Conservation (phyloP, 2,888 invertebrate species). For the Selenia dentaria region DNA sequence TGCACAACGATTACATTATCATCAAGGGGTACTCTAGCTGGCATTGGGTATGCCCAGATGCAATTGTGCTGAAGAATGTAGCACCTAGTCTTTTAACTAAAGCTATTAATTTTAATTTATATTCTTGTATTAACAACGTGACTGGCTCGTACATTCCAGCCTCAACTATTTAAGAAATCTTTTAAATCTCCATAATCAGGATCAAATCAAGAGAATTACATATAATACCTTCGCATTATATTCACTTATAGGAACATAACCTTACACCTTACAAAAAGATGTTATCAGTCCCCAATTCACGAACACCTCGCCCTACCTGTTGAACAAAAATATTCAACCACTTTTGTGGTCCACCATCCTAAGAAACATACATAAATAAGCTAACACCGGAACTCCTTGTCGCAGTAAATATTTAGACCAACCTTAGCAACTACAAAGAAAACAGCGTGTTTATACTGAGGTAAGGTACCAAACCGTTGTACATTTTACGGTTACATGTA, state of each 20-base stretch:
- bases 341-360: conserved; percentile 37
- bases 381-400: conserved; percentile 1
- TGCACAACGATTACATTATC: too few species aligned
- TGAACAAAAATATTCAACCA: conserved; percentile 38
- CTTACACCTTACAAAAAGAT: conserved; percentile 22
- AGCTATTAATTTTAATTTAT: too few species aligned
- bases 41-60: too few species aligned
- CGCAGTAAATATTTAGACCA: conserved; percentile 6
- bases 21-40: too few species aligned
- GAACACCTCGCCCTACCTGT: conserved; percentile 38
- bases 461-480: conserved; percentile 10
- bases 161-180: background rate
- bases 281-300: conserved; percentile 33
- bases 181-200: background rate
- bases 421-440: background rate
- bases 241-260: conserved; percentile 13
- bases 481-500: conserved; percentile 8
- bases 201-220: conserved; percentile 1
- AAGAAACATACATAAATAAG: conserved; percentile 9
- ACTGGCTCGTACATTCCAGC: too few species aligned
- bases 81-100: too few species aligned
- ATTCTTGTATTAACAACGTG: too few species aligned
- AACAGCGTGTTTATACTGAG: background rate
- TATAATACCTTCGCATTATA: conserved; percentile 1
- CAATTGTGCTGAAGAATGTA: too few species aligned